Base-by-base conservation (phyloP, 2,888 invertebrate genomes). In the Carpatolechia fugitivella region DNA sequence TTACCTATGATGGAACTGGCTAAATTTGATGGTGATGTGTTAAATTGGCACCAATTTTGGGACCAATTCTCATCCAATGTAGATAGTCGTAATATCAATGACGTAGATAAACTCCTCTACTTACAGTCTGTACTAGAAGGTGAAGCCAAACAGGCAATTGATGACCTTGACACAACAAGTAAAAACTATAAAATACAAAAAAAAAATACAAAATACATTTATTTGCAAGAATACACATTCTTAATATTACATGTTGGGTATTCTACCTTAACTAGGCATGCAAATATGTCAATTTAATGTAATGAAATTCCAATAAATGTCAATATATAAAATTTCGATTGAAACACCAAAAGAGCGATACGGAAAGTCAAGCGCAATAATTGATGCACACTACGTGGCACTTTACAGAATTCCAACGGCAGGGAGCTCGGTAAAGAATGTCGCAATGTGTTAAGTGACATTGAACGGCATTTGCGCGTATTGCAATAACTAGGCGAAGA, bases 11-110 rank as follows among this genome's bases (percentile, higher is more conserved):
- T 63, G 49, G 57, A 58, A 3, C 46, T 65, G 5, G 24, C 61
- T 1, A 54, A 57, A 48, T 66, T 64, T 53, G 54, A 60, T 13
- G 66, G 67, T 1, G 53, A 69, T 20, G 36, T 66, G 5, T 48
- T 64, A 0, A 56, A 61, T 8, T 65, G 65, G 61, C 48, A 59
- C 7, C 54, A 60, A 29, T 66, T 67, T 56, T 67, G 69, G 65
- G 63, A 67, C 8, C 61, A 64, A 11, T 68, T 67, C 56, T 7
- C 41, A 1, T 62, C 63, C 6, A 66, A 60, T 38, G 47, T 66
- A 0, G 44, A 64, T 38, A 54, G 20, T 8, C 55, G 62, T 13
- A 58, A 60, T 18, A 36, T 65, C 1, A 49, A 13, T 4, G 56
- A 64, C 40, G 65, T 66, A 0, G 64, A 67, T 36, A 67, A 69